phyloP scores from a whole-genome alignment of 2,888 invertebrate genomes.

The Marasmarcha lunaedactyla region DNA sequence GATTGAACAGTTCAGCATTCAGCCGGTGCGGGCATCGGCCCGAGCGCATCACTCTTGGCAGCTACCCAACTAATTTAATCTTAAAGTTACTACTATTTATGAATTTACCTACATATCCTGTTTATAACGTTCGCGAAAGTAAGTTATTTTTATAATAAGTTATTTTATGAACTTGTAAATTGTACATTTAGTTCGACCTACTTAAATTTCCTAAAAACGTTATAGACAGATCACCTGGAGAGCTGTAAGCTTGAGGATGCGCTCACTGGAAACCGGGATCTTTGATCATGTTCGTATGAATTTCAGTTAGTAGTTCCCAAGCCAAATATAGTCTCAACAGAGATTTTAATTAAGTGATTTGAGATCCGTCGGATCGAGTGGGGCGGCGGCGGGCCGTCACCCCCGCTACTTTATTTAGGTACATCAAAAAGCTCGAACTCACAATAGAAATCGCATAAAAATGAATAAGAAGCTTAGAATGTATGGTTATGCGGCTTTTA shows the following conservation, averaged over 20 bases:
- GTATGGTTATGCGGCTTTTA: conserved; percentile 29
- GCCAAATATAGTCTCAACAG: conserved; percentile 37
- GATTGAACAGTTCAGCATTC: background rate
- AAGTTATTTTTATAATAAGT: no score
- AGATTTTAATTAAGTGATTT: conserved; percentile 41
- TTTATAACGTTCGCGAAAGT: no score
- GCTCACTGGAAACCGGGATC: conserved; percentile 16
- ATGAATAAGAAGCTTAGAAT: background rate
- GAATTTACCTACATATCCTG: conserved; percentile 24
- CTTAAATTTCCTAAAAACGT: no score
- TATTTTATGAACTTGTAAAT: no score
- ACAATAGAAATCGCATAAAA: conserved; percentile 31
- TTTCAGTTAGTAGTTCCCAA: conserved; percentile 29
- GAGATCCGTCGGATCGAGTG: conserved; percentile 27
- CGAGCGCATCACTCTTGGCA: conserved; percentile 3
- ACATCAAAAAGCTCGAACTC: conserved; percentile 31
- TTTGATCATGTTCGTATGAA: conserved; percentile 7
- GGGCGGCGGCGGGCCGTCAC: conserved; percentile 40
- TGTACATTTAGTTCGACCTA: no score
- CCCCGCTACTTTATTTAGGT: conserved; percentile 37
- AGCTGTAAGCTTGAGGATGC: conserved; percentile 29
- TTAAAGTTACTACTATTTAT: conserved; percentile 31
- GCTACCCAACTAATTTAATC: background rate
- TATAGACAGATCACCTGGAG: conserved; percentile 28
- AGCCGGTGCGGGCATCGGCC: conserved; percentile 11